Evolutionary conservation across 1,140 invertebrate genomes (phyloP).

Genomic region (Cherax quadricarinatus): DNA sequence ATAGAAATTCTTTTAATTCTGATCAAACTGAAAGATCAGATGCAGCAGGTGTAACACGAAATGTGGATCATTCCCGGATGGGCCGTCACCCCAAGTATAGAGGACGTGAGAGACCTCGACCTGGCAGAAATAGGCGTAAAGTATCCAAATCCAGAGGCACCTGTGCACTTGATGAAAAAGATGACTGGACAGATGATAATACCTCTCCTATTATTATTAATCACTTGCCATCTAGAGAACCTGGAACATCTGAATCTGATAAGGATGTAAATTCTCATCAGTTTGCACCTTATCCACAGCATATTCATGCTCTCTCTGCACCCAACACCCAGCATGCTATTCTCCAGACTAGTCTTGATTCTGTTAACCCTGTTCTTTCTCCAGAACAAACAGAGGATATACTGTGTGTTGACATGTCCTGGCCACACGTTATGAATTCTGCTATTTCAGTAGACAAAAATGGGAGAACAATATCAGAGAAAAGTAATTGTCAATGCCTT

Average conservation of each 20-base stretch:
- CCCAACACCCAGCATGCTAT: constrained; percentile 26
- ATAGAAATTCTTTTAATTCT: constrained; percentile 40
- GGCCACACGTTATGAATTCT: constrained; percentile 56
- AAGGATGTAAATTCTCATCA: constrained; percentile 38
- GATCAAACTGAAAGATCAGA: constrained; percentile 47
- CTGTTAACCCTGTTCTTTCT: neutral
- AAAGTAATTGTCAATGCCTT: constrained; percentile 38
- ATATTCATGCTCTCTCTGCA: constrained; percentile 17
- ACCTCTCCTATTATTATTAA: constrained; percentile 57
- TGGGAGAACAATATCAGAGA: neutral
- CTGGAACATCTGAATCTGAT: constrained; percentile 52
- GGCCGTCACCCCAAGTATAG: constrained; percentile 25
- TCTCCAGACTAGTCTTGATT: constrained; percentile 36
- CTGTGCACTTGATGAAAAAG: constrained; percentile 22
- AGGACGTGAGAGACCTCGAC: constrained; percentile 41
- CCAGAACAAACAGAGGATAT: constrained; percentile 29
- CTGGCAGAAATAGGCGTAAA: constrained; percentile 41
- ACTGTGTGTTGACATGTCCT: constrained; percentile 49
- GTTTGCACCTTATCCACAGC: constrained; percentile 52
- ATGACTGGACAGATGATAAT: constrained; percentile 62
- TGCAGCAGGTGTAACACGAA: neutral
- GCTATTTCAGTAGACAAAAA: constrained; percentile 14
- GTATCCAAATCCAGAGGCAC: constrained; percentile 36
- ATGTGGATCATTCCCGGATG: constrained; percentile 7
- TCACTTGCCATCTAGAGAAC: constrained; percentile 42